Conservation (phyloP, 2,888 invertebrate genomes). For the Ypsolopha sequella region DNA sequence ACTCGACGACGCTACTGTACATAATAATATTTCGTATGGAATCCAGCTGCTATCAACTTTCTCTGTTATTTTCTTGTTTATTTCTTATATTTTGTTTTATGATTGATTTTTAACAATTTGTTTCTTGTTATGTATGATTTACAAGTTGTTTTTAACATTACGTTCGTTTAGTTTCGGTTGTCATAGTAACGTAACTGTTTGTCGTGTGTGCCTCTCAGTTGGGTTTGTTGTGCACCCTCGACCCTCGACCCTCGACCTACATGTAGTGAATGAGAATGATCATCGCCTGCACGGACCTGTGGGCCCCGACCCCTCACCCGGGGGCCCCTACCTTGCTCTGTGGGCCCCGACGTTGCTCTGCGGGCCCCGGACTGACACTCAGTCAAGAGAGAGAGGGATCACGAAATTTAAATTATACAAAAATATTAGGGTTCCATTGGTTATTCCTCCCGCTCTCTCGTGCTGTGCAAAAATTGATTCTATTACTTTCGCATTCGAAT, state of each 20-base stretch:
- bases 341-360: not conserved
- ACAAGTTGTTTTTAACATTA: conserved; percentile 1
- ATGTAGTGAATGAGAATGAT: conserved; percentile 19
- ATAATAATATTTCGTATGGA: too few relatives aligned
- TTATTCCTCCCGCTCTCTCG: conserved; percentile 1
- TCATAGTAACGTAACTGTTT: conserved; percentile 4
- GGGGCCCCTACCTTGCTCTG: conserved; percentile 4
- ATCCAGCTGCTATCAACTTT: not conserved
- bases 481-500: not conserved
- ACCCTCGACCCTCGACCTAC: conserved; percentile 14
- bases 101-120: not conserved
- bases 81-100: not conserved
- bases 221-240: conserved; percentile 49
- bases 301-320: not conserved
- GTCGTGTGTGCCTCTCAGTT: conserved; percentile 30
- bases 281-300: conserved; percentile 4
- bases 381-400: not conserved
- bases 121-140: not conserved
- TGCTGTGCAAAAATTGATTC: not conserved
- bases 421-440: not conserved
- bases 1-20: too few relatives aligned
- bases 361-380: not conserved
- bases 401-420: not conserved
- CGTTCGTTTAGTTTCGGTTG: conserved; percentile 4
- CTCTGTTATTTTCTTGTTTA: not conserved